A percentile compares a stretch with the other conserved stretches of the same genome.
phyloP scores from a whole-genome alignment of 2,797 vertebrate genomes.

The Halcyon chelicuti region DNA sequence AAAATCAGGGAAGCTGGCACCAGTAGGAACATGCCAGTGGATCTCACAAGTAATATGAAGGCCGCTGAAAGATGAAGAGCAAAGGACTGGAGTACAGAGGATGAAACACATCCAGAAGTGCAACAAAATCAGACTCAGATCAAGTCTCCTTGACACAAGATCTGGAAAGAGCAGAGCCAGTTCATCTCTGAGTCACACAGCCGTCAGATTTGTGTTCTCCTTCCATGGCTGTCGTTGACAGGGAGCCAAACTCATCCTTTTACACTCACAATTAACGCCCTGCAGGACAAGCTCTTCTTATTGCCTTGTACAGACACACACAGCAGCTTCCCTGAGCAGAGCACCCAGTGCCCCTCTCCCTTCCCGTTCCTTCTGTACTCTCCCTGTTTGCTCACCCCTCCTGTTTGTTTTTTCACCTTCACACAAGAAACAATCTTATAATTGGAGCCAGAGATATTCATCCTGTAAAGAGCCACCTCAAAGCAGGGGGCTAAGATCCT shows the following conservation, averaged over 20 bases:
- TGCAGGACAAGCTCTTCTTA: background rate
- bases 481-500: background rate
- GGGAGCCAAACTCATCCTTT: background rate
- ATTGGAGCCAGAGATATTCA: background rate
- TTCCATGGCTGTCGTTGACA: background rate
- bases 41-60: background rate
- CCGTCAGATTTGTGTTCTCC: background rate
- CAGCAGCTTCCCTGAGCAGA: background rate
- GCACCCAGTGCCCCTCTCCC: background rate
- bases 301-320: background rate
- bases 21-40: background rate
- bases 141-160: background rate
- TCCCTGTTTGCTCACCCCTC: background rate
- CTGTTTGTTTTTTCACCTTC: background rate
- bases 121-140: background rate
- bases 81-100: background rate
- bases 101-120: background rate
- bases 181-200: background rate
- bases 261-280: background rate
- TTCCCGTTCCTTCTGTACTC: background rate
- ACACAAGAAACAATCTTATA: background rate
- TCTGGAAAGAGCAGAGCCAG: background rate
- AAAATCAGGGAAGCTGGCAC: background rate
- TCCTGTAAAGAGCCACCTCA: background rate
- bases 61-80: background rate